Percentiles rank a stretch among this genome's conserved stretches.
Conservation (phyloP, 2,888 invertebrate genomes). For the Teleogryllus oceanicus region DNA sequence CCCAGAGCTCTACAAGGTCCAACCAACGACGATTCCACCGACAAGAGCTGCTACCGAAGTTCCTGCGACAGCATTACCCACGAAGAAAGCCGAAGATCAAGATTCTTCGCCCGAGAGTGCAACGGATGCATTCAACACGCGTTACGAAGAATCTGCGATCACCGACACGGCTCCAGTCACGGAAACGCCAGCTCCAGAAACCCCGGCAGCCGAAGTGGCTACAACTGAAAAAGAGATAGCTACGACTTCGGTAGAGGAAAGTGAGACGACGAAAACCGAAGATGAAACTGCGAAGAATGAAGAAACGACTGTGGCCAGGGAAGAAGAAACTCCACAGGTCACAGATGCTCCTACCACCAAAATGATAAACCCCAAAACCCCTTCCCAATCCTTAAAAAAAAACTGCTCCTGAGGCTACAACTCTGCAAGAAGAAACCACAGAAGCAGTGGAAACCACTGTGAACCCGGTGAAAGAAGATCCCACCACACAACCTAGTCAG, state of each 20-base stretch:
- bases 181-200: neutral
- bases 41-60: neutral
- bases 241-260: neutral
- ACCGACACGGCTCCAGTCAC: neutral
- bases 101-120: neutral
- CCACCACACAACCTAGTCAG: neutral
- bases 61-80: neutral
- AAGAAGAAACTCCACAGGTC: neutral
- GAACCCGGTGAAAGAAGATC: neutral
- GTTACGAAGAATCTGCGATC: slow-evolving; percentile 9
- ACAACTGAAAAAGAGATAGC: neutral
- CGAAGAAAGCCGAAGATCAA: neutral
- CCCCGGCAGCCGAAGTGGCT: neutral
- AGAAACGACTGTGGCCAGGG: neutral
- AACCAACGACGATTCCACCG: neutral
- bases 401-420: neutral
- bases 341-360: neutral
- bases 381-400: neutral
- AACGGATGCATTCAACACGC: slow-evolving; percentile 21
- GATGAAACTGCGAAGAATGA: neutral
- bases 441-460: neutral
- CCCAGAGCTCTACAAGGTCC: neutral
- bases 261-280: slow-evolving; percentile 3
- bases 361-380: too few species aligned
- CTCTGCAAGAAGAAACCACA: neutral